phyloP scores from a whole-genome alignment of 2,113 vertebrate genomes.

The Hippocampus mohnikei region DNA sequence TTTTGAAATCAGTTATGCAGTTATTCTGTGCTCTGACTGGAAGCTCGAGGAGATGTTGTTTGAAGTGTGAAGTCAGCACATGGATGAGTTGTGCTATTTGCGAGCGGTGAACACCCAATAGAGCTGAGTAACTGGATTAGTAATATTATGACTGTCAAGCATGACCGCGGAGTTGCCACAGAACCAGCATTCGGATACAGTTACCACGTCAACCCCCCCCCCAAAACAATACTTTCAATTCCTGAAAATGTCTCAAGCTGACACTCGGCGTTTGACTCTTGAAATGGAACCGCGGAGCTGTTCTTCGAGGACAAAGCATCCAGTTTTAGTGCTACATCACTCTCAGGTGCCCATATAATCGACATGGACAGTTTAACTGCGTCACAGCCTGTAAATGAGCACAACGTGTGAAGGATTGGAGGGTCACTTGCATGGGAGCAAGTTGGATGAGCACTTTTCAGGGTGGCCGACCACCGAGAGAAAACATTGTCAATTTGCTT shows the following conservation, averaged over 20 bases:
- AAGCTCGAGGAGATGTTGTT: conserved; percentile 1
- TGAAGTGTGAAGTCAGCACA: conserved; percentile 9
- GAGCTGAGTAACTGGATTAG: not conserved
- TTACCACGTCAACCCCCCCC: conserved; percentile 5
- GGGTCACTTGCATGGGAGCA: not conserved
- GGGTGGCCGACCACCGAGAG: not conserved
- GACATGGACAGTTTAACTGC: conserved; percentile 7
- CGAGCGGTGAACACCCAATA: not conserved
- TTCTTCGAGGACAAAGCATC: conserved; percentile 1
- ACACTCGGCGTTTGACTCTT: not conserved
- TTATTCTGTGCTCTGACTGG: conserved; percentile 3
- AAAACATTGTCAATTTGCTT: conserved; percentile 1
- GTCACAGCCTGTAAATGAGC: conserved; percentile 12
- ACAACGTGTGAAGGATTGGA: conserved; percentile 1
- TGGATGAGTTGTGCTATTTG: conserved; percentile 6
- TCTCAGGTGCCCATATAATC: conserved; percentile 4
- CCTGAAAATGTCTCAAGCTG: conserved; percentile 5
- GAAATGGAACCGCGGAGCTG: not conserved
- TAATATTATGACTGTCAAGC: not conserved
- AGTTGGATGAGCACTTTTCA: not conserved
- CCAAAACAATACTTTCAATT: conserved; percentile 5
- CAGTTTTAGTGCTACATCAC: not conserved
- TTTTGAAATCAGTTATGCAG: conserved; percentile 2
- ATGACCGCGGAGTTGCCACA: not conserved
- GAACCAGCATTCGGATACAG: conserved; percentile 3